Conservation (phyloP, 2,888 invertebrate species). For the Drosophila melanocephala region DNA sequence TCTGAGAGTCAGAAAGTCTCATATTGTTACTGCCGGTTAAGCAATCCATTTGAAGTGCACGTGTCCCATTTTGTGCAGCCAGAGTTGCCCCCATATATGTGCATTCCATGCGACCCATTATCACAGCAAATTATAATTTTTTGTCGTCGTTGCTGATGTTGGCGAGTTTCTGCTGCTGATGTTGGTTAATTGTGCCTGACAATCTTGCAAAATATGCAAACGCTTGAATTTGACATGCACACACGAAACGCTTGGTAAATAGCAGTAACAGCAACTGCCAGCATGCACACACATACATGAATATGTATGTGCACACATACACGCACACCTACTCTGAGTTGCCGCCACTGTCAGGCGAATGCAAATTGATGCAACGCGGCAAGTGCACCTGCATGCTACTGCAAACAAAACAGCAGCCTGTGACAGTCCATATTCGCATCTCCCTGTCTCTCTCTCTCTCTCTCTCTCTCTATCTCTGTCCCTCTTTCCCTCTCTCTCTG, state of each 20-base stretch:
- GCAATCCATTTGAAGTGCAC: conserved; percentile 49
- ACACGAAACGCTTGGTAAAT: conserved; percentile 79
- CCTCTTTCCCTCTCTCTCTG: neutral
- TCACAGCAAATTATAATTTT: conserved; percentile 73
- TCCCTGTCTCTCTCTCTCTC: neutral
- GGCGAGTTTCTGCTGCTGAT: conserved; percentile 62
- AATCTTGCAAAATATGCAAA: conserved; percentile 79
- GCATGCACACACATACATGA: conserved; percentile 37
- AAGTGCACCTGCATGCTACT: conserved; percentile 73
- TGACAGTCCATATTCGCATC: conserved; percentile 52
- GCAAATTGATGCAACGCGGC: conserved; percentile 70
- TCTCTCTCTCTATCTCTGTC: neutral
- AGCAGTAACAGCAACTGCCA: conserved; percentile 67
- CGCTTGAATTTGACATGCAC: conserved; percentile 80
- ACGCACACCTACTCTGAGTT: conserved; percentile 3
- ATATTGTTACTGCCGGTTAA: conserved; percentile 34
- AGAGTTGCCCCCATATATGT: conserved; percentile 31
- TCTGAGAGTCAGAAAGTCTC: neutral
- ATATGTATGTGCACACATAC: conserved; percentile 11
- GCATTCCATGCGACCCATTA: conserved; percentile 50
- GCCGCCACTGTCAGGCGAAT: conserved; percentile 55
- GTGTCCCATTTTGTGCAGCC: conserved; percentile 44
- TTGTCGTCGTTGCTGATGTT: conserved; percentile 31
- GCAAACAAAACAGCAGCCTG: conserved; percentile 74
- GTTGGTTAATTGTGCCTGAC: conserved; percentile 79